Conservation (phyloP, 2,113 vertebrate genomes). For the Morone saxatilis region DNA sequence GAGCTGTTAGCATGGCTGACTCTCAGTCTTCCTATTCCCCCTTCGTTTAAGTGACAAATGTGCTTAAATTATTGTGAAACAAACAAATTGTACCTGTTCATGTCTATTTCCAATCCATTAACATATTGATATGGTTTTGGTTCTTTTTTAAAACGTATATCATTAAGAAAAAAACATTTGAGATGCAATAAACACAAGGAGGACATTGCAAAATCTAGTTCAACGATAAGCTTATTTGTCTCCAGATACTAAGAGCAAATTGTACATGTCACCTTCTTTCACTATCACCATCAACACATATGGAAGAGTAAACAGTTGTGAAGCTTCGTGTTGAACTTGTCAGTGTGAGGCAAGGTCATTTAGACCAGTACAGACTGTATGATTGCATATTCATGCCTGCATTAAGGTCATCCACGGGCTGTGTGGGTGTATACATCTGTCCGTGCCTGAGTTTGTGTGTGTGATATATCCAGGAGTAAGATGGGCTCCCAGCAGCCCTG, state of each 20-base stretch:
- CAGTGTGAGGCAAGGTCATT: neutral
- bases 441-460: neutral
- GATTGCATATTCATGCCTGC: neutral
- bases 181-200: neutral
- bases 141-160: neutral
- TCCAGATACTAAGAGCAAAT: no score
- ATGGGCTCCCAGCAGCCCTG: neutral
- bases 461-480: neutral
- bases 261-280: neutral
- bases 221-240: neutral
- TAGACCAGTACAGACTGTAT: neutral
- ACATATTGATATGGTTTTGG: neutral
- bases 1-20: neutral
- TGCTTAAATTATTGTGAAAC: neutral
- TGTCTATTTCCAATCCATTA: neutral
- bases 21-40: neutral
- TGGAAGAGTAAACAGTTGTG: neutral
- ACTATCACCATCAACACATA: neutral
- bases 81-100: neutral
- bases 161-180: neutral
- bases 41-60: neutral
- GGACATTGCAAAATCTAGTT: neutral
- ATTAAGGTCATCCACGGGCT: neutral
- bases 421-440: conserved; percentile 5
- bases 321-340: neutral